phyloP scores from a whole-genome alignment of 1,140 invertebrate genomes.

The Gryllus bimaculatus region DNA sequence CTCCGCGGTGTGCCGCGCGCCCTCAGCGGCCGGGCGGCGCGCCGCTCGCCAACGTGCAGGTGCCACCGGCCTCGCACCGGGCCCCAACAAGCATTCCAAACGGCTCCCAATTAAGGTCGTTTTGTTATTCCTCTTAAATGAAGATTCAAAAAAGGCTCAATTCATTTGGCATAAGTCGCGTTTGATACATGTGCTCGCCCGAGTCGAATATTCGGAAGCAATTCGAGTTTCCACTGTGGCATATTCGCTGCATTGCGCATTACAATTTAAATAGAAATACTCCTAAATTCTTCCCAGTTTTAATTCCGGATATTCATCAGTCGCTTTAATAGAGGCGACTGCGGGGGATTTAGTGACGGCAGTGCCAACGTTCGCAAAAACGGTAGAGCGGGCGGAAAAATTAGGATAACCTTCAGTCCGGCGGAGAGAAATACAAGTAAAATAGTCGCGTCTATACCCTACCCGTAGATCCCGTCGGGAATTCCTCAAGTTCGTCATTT shows the following conservation, averaged over 20 bases:
- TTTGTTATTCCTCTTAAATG: background rate
- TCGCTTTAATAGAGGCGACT: background rate
- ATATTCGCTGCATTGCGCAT: background rate
- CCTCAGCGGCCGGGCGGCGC: too few species aligned
- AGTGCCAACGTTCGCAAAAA: too few species aligned
- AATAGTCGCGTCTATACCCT: too few species aligned
- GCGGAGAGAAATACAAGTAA: too few species aligned
- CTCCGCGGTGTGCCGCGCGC: too few species aligned
- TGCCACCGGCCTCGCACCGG: too few species aligned
- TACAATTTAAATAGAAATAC: background rate
- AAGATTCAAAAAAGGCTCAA: background rate
- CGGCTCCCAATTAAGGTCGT: background rate
- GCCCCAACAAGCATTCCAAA: background rate
- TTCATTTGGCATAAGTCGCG: background rate
- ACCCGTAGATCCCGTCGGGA: too few species aligned
- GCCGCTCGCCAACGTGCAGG: too few species aligned
- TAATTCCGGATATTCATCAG: background rate
- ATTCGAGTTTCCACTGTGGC: background rate
- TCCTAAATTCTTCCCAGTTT: slow-evolving; percentile 1
- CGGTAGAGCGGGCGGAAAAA: too few species aligned
- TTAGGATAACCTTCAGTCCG: too few species aligned
- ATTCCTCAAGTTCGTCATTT: too few species aligned
- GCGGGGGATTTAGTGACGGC: too few species aligned
- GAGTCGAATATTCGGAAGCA: background rate
- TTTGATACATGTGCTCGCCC: background rate